Base-by-base conservation (phyloP, 2,113 vertebrate species). In the Spea bombifrons region DNA sequence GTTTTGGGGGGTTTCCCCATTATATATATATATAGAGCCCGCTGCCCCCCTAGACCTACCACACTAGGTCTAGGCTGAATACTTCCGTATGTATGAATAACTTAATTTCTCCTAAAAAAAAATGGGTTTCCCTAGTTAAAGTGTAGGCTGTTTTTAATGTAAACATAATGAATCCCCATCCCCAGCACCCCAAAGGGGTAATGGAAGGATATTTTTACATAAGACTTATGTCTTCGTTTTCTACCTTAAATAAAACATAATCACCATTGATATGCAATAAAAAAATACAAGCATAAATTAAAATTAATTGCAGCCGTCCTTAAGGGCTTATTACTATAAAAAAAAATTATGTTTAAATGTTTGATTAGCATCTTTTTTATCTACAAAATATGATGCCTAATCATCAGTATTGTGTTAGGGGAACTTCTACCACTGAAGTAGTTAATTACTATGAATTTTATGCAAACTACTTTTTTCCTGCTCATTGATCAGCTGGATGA, bases 311-410 rank as follows among this genome's bases (percentile, higher is more conserved):
- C n/a, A 16, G n/a, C 16, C 49, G 67, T 49, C 13, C 67, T 68
- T n/a, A 47, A 70, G 15, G 67, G 30, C 67, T 70, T 13, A 70
- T 70, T 70, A 17, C 46, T n/a, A 16, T 48, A 48, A 46, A 68
- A 13, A 13, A 48, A 53, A 8, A 10, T 52, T 68, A 8, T 30
- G 44, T 66, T 9, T 68, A 46, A 47, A 68, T 68, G 67, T 70
- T 70, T 70, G 15, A 70, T 70, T 50, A 70, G 13, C 67, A 16
- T 70, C 5, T 16, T 50, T 50, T 70, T 48, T 70, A 49, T 70
- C 50, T 49, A 16, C 47, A 50, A 47, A 50, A 12, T 50, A 68
- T 68, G 67, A 70, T 70, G 5, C 67, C 47, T 70, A 49, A 70
- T 70, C 67, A 70, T 49, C 43, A 70, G 16, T n/a, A 70, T 50